Percentiles rank a stretch among this genome's conserved stretches.
Conservation (phyloP, 2,888 invertebrate species). For the Diploptera punctata region DNA sequence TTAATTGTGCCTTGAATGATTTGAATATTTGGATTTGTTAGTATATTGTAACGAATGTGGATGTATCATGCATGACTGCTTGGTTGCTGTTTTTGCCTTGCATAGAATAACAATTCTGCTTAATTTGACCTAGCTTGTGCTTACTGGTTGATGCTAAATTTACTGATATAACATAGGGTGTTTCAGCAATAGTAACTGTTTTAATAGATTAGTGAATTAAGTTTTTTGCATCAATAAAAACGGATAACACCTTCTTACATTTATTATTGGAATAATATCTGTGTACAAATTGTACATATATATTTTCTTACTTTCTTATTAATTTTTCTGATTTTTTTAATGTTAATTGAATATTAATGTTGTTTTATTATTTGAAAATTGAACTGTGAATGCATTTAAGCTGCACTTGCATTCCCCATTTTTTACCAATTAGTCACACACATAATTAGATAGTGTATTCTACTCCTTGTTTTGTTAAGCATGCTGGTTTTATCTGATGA, state of each 20-base stretch:
- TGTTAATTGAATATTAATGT: background rate
- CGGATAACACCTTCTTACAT: slow-evolving; percentile 28
- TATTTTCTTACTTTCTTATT: background rate
- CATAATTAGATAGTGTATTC: background rate
- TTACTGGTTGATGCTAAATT: too few species aligned
- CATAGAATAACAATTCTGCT: too few species aligned
- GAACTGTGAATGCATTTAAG: slow-evolving; percentile 17
- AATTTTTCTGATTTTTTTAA: background rate
- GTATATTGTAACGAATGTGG: too few species aligned
- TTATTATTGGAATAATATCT: background rate
- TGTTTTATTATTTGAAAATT: background rate
- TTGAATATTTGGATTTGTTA: too few species aligned
- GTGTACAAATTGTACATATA: slow-evolving; percentile 2
- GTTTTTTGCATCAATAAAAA: slow-evolving; percentile 38
- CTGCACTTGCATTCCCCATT: slow-evolving; percentile 20
- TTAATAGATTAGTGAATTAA: too few species aligned
- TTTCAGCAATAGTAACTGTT: too few species aligned
- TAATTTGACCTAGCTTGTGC: too few species aligned
- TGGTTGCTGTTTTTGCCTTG: too few species aligned
- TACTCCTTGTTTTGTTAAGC: background rate
- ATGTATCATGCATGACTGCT: too few species aligned
- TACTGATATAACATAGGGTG: too few species aligned
- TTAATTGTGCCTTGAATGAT: too few species aligned
- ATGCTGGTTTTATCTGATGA: background rate
- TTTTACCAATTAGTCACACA: slow-evolving; percentile 3